phyloP scores from a whole-genome alignment of 2,888 invertebrate species.

The Nezara viridula region DNA sequence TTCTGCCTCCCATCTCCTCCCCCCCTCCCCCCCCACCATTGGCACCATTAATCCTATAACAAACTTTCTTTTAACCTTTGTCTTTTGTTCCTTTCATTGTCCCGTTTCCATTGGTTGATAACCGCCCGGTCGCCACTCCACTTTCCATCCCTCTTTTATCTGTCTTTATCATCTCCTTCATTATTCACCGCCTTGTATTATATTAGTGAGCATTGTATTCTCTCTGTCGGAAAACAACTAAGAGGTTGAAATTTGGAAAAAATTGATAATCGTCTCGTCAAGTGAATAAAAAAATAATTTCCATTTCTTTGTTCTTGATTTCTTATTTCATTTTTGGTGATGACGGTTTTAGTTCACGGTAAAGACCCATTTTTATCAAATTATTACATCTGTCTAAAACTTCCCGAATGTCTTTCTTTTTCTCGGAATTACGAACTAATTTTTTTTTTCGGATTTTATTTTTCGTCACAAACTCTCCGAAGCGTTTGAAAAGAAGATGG shows the following conservation, averaged over 20 bases:
- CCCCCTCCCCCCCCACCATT: background rate
- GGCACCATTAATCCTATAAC: constrained; percentile 30
- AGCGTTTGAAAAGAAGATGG: too few relatives aligned
- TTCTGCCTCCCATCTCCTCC: background rate
- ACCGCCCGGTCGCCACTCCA: constrained; percentile 11
- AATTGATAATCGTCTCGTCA: background rate
- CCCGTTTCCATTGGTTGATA: constrained; percentile 21
- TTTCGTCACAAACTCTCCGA: too few relatives aligned
- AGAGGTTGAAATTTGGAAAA: background rate
- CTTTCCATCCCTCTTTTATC: constrained; percentile 17
- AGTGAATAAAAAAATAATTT: background rate
- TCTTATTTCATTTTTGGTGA: background rate
- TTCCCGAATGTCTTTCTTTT: too few relatives aligned
- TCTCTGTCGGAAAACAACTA: background rate
- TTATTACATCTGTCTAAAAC: too few relatives aligned
- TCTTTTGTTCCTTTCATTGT: constrained; percentile 21
- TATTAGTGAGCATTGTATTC: background rate
- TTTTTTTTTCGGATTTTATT: too few relatives aligned
- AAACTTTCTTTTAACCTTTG: constrained; percentile 32
- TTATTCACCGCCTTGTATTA: constrained; percentile 15
- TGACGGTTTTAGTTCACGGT: too few relatives aligned
- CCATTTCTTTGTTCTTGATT: background rate
- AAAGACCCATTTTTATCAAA: too few relatives aligned
- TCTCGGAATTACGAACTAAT: too few relatives aligned
- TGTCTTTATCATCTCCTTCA: background rate